Conservation (phyloP, 1,140 invertebrate genomes). For the Heliconius nattereri region DNA sequence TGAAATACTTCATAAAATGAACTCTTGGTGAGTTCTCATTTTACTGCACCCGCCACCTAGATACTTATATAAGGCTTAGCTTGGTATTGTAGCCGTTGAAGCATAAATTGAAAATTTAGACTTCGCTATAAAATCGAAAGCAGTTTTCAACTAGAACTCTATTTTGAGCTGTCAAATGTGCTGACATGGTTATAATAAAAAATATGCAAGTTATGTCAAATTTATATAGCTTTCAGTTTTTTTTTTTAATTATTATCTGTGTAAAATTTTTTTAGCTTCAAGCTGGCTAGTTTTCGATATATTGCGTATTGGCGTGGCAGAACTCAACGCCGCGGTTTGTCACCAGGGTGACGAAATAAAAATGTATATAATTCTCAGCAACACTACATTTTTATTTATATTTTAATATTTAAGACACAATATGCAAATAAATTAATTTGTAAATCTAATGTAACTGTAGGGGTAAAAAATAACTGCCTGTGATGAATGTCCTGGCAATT, state of each 20-base stretch:
- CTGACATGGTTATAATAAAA: no score
- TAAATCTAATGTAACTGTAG: conserved; percentile 11
- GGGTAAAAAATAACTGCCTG: not conserved
- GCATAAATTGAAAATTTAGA: not conserved
- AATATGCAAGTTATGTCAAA: no score
- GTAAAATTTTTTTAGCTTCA: no score
- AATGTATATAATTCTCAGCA: no score
- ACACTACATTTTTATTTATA: no score
- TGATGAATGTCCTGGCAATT: conserved; percentile 23
- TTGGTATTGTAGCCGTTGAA: not conserved
- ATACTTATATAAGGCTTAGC: not conserved
- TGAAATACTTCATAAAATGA: not conserved
- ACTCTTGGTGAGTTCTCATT: not conserved
- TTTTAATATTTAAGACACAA: not conserved
- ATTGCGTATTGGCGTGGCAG: no score
- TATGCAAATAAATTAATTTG: conserved; percentile 21
- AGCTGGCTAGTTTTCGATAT: no score
- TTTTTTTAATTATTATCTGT: no score
- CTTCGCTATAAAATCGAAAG: not conserved
- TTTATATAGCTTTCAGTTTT: no score
- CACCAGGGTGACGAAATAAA: no score
- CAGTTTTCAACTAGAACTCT: not conserved
- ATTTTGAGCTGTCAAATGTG: no score
- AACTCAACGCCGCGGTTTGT: no score
- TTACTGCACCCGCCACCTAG: not conserved